Conservation (phyloP, 2,888 invertebrate species). For the Idaea aversata region DNA sequence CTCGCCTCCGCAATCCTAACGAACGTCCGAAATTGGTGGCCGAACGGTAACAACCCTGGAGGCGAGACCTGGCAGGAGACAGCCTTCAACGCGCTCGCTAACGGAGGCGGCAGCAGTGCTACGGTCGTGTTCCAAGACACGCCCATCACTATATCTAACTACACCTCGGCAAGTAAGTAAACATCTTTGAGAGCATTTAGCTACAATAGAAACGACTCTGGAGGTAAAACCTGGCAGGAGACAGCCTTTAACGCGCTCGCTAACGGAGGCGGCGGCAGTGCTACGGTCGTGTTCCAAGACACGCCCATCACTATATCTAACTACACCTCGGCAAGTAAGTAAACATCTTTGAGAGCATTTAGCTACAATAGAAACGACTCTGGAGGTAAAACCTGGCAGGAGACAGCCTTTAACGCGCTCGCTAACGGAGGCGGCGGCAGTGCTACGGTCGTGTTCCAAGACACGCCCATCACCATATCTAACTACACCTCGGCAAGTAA, state of each 20-base stretch:
- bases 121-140: conserved; percentile 44
- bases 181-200: neutral
- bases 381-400: too few relatives aligned
- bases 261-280: conserved; percentile 43
- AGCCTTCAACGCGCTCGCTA: conserved; percentile 47
- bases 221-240: too few relatives aligned
- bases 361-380: too few relatives aligned
- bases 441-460: conserved; percentile 46
- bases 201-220: too few relatives aligned
- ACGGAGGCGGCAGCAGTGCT: conserved; percentile 45
- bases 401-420: conserved; percentile 31
- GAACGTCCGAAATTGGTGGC: conserved; percentile 63
- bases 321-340: conserved; percentile 53
- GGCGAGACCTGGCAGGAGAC: conserved; percentile 50
- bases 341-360: neutral
- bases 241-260: conserved; percentile 37
- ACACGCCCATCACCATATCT: conserved; percentile 32
- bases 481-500: conserved; percentile 55
- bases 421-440: conserved; percentile 45
- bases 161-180: conserved; percentile 48
- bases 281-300: conserved; percentile 45
- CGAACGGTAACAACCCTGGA: conserved; percentile 43
- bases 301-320: conserved; percentile 37
- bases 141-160: conserved; percentile 42
- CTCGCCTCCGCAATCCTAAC: conserved; percentile 38